phyloP scores from a whole-genome alignment of 2,888 invertebrate species.

The Quadroppia sp. region DNA sequence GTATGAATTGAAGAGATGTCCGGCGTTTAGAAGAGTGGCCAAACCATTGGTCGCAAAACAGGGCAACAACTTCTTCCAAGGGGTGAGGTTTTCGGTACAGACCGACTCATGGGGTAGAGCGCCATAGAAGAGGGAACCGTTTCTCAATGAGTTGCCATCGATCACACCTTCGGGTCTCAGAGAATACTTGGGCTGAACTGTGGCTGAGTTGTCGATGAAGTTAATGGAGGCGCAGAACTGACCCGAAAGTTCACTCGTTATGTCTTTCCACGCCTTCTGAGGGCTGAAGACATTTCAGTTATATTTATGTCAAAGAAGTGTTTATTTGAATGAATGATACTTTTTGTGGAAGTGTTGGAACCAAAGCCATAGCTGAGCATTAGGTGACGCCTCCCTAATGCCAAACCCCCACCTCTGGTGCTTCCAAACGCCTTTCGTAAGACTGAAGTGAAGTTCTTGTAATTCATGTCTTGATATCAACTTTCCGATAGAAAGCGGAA shows the following conservation, averaged over 20 bases:
- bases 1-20: conserved; percentile 82
- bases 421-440: conserved; percentile 92
- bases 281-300: conserved; percentile 22
- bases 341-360: conserved; percentile 60
- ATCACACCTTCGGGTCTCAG: conserved; percentile 63
- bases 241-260: conserved; percentile 87
- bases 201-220: conserved; percentile 80
- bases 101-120: conserved; percentile 92
- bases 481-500: conserved; percentile 83
- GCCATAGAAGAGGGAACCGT: conserved; percentile 63
- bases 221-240: conserved; percentile 93
- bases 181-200: conserved; percentile 74
- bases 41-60: conserved; percentile 80
- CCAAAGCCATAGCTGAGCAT: conserved; percentile 92
- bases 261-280: conserved; percentile 66
- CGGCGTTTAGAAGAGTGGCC: conserved; percentile 79
- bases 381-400: conserved; percentile 79
- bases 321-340: not conserved
- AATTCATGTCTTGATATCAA: conserved; percentile 73
- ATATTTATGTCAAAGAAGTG: not conserved
- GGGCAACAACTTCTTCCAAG: conserved; percentile 94
- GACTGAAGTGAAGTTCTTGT: conserved; percentile 80
- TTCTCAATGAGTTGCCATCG: conserved; percentile 56
- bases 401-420: conserved; percentile 94
- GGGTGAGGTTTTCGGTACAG: conserved; percentile 97